Conservation (phyloP, 2,888 invertebrate genomes). For the Sminthurinus aureus region DNA sequence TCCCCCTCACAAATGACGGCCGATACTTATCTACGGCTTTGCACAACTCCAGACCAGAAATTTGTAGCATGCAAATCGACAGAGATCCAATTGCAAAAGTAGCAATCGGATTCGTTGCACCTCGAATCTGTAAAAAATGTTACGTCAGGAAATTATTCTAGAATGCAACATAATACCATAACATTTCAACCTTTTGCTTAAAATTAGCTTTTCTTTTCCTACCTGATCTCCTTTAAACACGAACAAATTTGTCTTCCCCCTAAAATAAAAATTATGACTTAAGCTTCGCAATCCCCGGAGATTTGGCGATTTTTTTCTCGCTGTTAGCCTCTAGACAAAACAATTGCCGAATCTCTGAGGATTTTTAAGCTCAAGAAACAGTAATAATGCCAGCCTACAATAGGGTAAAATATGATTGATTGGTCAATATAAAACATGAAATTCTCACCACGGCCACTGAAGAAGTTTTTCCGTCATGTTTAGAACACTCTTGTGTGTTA, state of each 20-base stretch:
- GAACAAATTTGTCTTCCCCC: slow-evolving; percentile 46
- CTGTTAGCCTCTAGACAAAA: too few species aligned
- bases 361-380: too few species aligned
- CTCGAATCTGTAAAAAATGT: slow-evolving; percentile 38
- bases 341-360: too few species aligned
- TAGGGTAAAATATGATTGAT: too few species aligned
- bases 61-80: slow-evolving; percentile 42
- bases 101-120: slow-evolving; percentile 47
- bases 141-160: not conserved
- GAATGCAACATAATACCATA: too few species aligned
- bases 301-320: too few species aligned
- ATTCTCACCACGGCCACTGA: slow-evolving; percentile 40
- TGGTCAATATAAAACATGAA: too few species aligned
- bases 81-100: slow-evolving; percentile 43
- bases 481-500: slow-evolving; percentile 46
- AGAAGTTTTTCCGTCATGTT: slow-evolving; percentile 36
- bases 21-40: slow-evolving; percentile 53
- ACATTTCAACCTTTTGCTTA: not conserved
- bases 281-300: too few species aligned
- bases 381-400: too few species aligned
- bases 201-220: not conserved
- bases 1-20: slow-evolving; percentile 54
- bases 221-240: slow-evolving; percentile 53
- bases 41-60: slow-evolving; percentile 46
- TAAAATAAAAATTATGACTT: too few species aligned